phyloP scores from a whole-genome alignment of 1,140 invertebrate genomes.

The Orius insidiosus region DNA sequence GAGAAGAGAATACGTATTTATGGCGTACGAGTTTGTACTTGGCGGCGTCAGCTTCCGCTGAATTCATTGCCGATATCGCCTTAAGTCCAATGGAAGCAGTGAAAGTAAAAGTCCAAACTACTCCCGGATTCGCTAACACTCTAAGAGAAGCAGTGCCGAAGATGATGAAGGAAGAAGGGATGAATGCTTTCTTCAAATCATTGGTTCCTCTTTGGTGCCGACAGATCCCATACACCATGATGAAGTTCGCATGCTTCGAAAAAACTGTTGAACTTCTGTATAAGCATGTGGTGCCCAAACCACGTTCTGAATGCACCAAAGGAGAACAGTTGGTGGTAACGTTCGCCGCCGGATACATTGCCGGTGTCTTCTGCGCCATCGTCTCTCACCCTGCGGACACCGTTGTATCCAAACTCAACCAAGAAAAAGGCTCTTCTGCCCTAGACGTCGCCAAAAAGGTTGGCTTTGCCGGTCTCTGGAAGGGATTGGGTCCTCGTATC shows the following conservation, averaged over 20 bases:
- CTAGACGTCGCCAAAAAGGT: constrained; percentile 47
- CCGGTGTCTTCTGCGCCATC: constrained; percentile 74
- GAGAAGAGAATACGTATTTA: constrained; percentile 56
- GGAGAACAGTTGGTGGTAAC: constrained; percentile 61
- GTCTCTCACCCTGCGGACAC: constrained; percentile 78
- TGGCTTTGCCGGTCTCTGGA: constrained; percentile 63
- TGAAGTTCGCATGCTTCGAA: constrained; percentile 83
- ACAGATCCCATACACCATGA: constrained; percentile 83
- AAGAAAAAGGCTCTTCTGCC: constrained; percentile 52
- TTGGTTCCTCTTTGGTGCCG: constrained; percentile 64
- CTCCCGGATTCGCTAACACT: constrained; percentile 51
- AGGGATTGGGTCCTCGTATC: constrained; percentile 64
- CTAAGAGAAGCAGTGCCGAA: constrained; percentile 51
- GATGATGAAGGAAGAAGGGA: constrained; percentile 38
- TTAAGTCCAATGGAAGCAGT: constrained; percentile 66
- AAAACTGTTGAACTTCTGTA: constrained; percentile 66
- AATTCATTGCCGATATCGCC: constrained; percentile 66
- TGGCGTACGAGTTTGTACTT: constrained; percentile 63
- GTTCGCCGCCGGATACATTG: constrained; percentile 69
- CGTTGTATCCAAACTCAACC: constrained; percentile 71
- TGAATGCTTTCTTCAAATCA: constrained; percentile 54
- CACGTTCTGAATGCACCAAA: constrained; percentile 56
- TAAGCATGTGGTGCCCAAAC: constrained; percentile 56
- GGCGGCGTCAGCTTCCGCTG: constrained; percentile 65
- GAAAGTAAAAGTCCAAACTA: constrained; percentile 57